Conservation (phyloP, 2,113 vertebrate genomes). For the Mus pahari region DNA sequence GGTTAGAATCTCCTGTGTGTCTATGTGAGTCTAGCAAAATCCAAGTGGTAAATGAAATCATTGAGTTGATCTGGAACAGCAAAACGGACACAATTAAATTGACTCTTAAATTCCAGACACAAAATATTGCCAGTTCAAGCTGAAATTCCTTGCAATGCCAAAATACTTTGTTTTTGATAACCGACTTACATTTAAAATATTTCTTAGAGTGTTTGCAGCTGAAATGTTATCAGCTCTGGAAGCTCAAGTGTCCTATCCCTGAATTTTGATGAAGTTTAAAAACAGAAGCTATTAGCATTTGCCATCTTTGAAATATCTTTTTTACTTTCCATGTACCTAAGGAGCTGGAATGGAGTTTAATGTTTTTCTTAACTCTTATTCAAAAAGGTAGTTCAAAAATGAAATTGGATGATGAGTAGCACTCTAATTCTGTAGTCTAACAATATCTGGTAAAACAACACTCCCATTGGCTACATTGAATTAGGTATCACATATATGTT, state of each 20-base stretch:
- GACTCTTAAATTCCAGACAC: constrained; percentile 24
- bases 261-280: constrained; percentile 9
- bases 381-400: constrained; percentile 5
- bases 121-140: constrained; percentile 4
- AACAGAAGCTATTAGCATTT: constrained; percentile 28
- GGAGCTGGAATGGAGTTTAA: neutral
- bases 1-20: neutral
- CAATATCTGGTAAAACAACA: neutral
- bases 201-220: constrained; percentile 9
- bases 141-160: constrained; percentile 19
- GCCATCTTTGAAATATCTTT: neutral
- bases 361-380: constrained; percentile 42
- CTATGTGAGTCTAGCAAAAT: constrained; percentile 24
- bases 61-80: constrained; percentile 19
- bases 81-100: constrained; percentile 57
- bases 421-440: constrained; percentile 46
- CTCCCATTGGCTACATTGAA: neutral
- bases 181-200: constrained; percentile 42
- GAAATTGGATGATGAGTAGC: neutral
- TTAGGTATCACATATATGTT: neutral
- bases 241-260: neutral
- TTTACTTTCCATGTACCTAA: neutral
- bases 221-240: constrained; percentile 53
- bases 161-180: constrained; percentile 44
- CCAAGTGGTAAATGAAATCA: constrained; percentile 54